Evolutionary conservation across 2,888 invertebrate species (phyloP).

Genomic region (Drosophila stalkeri): DNA sequence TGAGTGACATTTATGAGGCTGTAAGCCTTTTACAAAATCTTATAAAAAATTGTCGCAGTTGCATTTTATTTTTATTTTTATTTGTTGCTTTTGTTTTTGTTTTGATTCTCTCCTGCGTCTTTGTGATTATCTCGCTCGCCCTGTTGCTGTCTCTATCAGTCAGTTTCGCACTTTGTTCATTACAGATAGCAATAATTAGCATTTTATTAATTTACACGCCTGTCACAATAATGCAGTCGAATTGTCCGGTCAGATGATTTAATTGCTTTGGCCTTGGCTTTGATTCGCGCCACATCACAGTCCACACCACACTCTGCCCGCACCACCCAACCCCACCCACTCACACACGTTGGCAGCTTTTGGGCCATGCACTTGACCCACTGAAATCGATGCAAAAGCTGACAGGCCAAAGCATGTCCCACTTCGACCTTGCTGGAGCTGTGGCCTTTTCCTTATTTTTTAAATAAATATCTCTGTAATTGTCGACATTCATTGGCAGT

Average conservation of each 20-base stretch:
- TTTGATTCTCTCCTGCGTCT: constrained; percentile 6
- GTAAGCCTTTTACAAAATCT: constrained; percentile 4
- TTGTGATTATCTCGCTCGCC: neutral
- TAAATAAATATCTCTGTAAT: neutral
- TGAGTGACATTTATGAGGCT: constrained; percentile 22
- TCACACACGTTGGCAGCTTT: constrained; percentile 1
- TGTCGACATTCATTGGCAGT: neutral
- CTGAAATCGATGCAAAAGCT: constrained; percentile 13
- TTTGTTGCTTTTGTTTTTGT: too few species aligned
- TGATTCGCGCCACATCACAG: constrained; percentile 34
- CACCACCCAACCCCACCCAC: neutral
- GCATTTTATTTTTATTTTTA: constrained; percentile 9
- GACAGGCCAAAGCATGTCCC: neutral
- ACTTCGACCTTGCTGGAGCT: neutral
- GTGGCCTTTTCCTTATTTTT: neutral
- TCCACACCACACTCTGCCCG: neutral
- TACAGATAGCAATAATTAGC: constrained; percentile 60
- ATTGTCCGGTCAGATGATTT: constrained; percentile 59
- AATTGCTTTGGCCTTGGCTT: constrained; percentile 64
- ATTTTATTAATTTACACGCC: constrained; percentile 65
- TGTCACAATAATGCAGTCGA: constrained; percentile 59
- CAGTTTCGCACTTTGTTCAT: constrained; percentile 51
- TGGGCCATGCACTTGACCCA: constrained; percentile 35
- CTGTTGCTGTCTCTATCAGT: constrained; percentile 9
- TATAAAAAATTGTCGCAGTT: constrained; percentile 25